These are phyloP conservation scores for Cercopithecus mona DNA, from an alignment of 2,113 vertebrate genomes.

Conservation along the genomic window DNA sequence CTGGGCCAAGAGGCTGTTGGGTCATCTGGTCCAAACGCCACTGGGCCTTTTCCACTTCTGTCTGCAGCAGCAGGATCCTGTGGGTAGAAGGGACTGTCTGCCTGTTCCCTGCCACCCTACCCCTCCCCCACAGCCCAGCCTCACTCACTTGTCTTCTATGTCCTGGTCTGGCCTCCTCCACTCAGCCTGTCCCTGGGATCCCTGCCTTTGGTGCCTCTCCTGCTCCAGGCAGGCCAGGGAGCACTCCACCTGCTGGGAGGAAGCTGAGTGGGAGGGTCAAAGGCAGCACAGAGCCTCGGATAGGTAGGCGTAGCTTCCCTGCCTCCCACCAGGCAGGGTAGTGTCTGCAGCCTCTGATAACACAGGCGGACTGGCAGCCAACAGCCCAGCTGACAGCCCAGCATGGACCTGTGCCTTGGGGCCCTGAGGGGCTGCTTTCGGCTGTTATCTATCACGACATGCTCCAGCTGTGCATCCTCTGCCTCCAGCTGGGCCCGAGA, in stretches of 20 bases:
- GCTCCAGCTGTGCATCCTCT: not conserved
- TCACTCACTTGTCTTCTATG: not conserved
- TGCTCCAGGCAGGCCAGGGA: constrained; percentile 70
- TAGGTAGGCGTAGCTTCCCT: not conserved
- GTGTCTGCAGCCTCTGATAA: constrained; percentile 22
- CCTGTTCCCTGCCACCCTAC: not conserved
- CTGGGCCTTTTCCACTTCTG: constrained; percentile 51
- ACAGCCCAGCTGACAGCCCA: not conserved
- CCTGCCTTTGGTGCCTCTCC: constrained; percentile 75
- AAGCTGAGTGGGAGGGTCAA: not conserved
- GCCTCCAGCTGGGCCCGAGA: not conserved
- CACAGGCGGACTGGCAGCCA: not conserved
- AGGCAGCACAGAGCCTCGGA: not conserved
- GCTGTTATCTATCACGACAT: not conserved
- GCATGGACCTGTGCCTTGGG: too few species aligned
- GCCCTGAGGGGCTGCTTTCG: not conserved
- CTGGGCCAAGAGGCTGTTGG: not conserved
- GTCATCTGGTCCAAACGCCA: constrained; percentile 68
- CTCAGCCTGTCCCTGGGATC: constrained; percentile 72
- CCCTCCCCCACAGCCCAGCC: not conserved
- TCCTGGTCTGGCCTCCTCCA: constrained; percentile 39
- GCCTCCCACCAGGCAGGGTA: not conserved
- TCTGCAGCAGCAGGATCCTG: not conserved
- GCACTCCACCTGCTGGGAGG: constrained; percentile 77
- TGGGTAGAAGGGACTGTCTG: not conserved